Base-by-base conservation (phyloP, 1,140 invertebrate genomes). In the Eriocheir sinensis region DNA sequence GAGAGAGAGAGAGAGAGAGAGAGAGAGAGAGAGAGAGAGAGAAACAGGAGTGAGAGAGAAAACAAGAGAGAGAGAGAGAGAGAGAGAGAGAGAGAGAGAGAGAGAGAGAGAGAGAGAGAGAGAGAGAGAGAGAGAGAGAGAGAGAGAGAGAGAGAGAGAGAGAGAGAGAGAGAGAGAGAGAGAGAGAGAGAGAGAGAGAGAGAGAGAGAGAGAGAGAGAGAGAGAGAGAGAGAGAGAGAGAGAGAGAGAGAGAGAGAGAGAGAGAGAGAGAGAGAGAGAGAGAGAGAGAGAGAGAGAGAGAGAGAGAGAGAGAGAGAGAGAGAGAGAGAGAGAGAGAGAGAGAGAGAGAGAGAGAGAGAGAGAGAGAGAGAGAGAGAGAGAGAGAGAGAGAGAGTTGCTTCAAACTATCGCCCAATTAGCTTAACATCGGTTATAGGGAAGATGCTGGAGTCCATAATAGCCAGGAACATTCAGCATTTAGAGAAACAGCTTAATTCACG, bases 141-240 rank as follows among this genome's bases (percentile, higher is more conserved):
- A 48, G 4, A 48, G 44, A 4, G 44, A 48, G 53, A 15, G 21
- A 72, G 53, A 27, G 53, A 27, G 53, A 27, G 53, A 27, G 53
- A 72, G 53, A 27, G 53, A 72, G 53, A 72, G 53, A 72, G 53
- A 72, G 53, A 72, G 53, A 72, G 53, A 72, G 53, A 72, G 53
- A 72, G 53, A 72, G 53, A 72, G 53, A 72, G 53, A 72, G 53
- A 72, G 53, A 72, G 53, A 72, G 53, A 72, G 53, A 72, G 53
- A 72, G 53, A 72, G 53, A 72, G 53, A 72, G 53, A 48, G 4
- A 48, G 4, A 48, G 4, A 4, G 15, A 6, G 4, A 6, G 4
- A 48, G 4, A 48, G 44, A 4, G 44, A 48, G 53, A 15, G 21
- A 72, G 53, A 27, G 53, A 27, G 53, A 27, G 53, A 27, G 53